Percentiles rank a stretch among this genome's conserved stretches.
Evolutionary conservation across 2,888 invertebrate species (phyloP).

Genomic region (Nyleta sp.): DNA sequence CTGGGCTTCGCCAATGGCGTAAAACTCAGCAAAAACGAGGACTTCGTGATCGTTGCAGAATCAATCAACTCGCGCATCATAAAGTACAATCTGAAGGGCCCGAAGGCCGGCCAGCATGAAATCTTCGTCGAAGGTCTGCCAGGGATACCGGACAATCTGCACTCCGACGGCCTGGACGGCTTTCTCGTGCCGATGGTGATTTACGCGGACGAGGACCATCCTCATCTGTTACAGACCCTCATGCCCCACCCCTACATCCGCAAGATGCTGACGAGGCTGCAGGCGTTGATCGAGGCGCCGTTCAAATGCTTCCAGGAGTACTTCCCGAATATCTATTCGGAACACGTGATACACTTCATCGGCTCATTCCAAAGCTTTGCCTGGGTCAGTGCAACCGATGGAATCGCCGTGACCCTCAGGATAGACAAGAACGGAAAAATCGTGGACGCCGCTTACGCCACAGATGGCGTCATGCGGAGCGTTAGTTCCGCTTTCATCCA

Average conservation of each 20-base stretch:
- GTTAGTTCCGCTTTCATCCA: constrained; percentile 88
- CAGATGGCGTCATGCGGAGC: constrained; percentile 83
- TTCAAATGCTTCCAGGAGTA: constrained; percentile 86
- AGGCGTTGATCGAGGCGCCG: constrained; percentile 85
- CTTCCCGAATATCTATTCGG: constrained; percentile 87
- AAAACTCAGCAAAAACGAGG: constrained; percentile 90
- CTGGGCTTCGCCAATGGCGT: constrained; percentile 96
- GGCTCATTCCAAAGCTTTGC: no score
- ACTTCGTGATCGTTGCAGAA: constrained; percentile 92
- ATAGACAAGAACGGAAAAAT: no score
- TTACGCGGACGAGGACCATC: constrained; percentile 85
- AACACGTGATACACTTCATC: constrained; percentile 81
- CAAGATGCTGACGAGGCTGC: constrained; percentile 86
- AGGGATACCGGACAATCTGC: constrained; percentile 87
- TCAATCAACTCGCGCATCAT: constrained; percentile 86
- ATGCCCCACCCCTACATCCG: constrained; percentile 86
- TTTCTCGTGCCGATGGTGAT: constrained; percentile 86
- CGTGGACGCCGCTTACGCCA: constrained; percentile 76
- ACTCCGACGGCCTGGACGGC: constrained; percentile 86
- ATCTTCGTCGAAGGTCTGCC: constrained; percentile 92
- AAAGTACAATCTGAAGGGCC: constrained; percentile 91
- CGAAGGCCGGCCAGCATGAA: constrained; percentile 90
- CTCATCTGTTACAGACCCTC: constrained; percentile 84
- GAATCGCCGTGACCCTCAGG: no score
- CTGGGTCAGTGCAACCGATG: no score